A percentile compares a stretch with the other conserved stretches of the same genome.
phyloP scores from a whole-genome alignment of 2,797 vertebrate genomes.

The Esox masquinongy region DNA sequence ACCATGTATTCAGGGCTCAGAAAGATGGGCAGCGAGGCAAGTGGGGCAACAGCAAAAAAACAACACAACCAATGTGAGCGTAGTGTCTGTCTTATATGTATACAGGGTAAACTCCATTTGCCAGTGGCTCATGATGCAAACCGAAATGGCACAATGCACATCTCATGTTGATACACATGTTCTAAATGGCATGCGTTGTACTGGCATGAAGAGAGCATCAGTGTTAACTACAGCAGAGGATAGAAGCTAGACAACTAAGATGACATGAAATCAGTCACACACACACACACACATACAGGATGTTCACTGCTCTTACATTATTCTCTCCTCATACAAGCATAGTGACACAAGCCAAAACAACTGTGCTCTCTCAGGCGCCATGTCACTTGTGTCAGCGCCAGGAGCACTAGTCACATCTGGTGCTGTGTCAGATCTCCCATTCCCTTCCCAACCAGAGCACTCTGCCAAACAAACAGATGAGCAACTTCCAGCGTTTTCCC shows the following conservation, averaged over 20 bases:
- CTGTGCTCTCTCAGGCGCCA: neutral
- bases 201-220: neutral
- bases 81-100: conserved; percentile 17
- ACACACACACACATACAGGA: conserved; percentile 6
- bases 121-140: conserved; percentile 22
- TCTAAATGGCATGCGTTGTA: conserved; percentile 13
- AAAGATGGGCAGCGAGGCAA: conserved; percentile 24
- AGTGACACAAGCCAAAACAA: neutral
- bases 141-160: neutral
- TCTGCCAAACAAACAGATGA: conserved; percentile 3
- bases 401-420: conserved; percentile 4
- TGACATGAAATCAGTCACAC: conserved; percentile 11
- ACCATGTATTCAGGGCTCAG: conserved; percentile 2
- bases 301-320: neutral
- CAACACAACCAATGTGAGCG: conserved; percentile 7
- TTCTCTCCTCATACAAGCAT: neutral
- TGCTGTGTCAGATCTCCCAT: neutral
- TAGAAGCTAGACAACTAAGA: neutral
- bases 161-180: conserved; percentile 13
- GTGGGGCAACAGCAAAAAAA: conserved; percentile 15
- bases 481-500: neutral
- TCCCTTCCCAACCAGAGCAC: neutral
- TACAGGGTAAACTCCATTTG: conserved; percentile 3
- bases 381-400: neutral
- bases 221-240: neutral